Conservation (phyloP, 2,888 invertebrate genomes). For the Tinea pellionella region DNA sequence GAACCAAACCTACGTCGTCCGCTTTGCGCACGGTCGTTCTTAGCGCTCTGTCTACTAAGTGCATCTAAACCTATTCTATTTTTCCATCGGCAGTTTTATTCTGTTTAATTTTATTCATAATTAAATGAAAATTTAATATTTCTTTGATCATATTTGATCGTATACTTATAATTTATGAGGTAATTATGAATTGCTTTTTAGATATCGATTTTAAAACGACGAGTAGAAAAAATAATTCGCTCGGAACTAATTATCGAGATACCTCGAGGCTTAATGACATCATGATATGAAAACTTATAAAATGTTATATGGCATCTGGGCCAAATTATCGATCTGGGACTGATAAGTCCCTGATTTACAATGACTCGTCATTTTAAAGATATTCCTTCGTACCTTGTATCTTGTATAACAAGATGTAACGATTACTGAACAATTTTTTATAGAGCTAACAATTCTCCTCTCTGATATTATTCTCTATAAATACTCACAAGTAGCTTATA, state of each 20-base stretch:
- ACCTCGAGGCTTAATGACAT: neutral
- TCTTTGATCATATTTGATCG: too few relatives aligned
- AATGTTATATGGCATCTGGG: constrained; percentile 4
- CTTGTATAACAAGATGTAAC: constrained; percentile 10
- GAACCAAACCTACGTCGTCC: too few relatives aligned
- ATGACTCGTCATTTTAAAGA: neutral
- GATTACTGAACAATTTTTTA: constrained; percentile 8
- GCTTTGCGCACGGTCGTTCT: too few relatives aligned
- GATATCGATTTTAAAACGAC: neutral
- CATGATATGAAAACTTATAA: neutral
- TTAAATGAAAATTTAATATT: too few relatives aligned
- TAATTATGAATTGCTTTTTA: neutral
- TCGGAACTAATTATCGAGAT: neutral
- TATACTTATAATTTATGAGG: too few relatives aligned
- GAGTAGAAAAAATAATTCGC: neutral
- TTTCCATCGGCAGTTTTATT: too few relatives aligned
- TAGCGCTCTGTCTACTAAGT: too few relatives aligned
- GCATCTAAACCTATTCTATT: too few relatives aligned
- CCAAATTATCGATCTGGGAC: constrained; percentile 8
- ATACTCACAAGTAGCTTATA: neutral
- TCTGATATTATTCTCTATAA: neutral
- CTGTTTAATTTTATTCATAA: too few relatives aligned
- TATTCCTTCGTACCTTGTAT: neutral
- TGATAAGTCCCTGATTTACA: constrained; percentile 9
- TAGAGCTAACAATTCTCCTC: neutral